Percentiles rank a stretch among this genome's conserved stretches.
These are phyloP conservation scores for Myiozetetes cayanensis DNA, from an alignment of 2,113 vertebrate species.

Conservation along the genomic window DNA sequence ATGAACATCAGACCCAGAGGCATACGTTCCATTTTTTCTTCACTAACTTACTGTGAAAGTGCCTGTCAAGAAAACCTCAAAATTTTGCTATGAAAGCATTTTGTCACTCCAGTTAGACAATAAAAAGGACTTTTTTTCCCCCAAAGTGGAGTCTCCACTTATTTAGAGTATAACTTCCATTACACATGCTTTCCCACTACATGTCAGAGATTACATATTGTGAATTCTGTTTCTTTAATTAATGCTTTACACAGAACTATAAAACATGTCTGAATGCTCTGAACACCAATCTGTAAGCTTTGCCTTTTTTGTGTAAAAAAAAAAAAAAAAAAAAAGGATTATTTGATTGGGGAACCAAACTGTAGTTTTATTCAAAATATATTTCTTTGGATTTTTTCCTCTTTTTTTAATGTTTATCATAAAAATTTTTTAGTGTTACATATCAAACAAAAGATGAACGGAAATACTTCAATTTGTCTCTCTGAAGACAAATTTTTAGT, in stretches of 20 bases:
- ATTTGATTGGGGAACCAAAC: background rate
- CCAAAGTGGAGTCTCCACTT: no score
- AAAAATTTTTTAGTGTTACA: background rate
- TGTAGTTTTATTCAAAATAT: background rate
- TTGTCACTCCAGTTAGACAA: background rate
- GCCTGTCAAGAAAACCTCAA: background rate
- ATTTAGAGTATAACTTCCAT: no score
- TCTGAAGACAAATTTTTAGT: conserved; percentile 53
- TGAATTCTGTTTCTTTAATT: background rate
- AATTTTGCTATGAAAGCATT: background rate
- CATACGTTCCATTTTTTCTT: background rate
- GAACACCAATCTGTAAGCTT: background rate
- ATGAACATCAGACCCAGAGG: background rate
- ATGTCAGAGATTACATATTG: background rate
- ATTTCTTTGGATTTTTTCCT: background rate
- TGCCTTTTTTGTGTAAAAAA: background rate
- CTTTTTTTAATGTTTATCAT: background rate
- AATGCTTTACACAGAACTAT: conserved; percentile 6
- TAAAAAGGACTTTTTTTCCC: background rate
- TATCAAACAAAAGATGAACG: conserved; percentile 5
- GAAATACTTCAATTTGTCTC: background rate
- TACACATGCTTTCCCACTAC: background rate
- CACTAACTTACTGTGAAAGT: background rate
- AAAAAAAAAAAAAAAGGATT: background rate
- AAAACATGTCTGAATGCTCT: background rate